These are phyloP conservation scores for Entomobrya proxima DNA, from an alignment of 2,888 invertebrate species.

Conservation along the genomic window DNA sequence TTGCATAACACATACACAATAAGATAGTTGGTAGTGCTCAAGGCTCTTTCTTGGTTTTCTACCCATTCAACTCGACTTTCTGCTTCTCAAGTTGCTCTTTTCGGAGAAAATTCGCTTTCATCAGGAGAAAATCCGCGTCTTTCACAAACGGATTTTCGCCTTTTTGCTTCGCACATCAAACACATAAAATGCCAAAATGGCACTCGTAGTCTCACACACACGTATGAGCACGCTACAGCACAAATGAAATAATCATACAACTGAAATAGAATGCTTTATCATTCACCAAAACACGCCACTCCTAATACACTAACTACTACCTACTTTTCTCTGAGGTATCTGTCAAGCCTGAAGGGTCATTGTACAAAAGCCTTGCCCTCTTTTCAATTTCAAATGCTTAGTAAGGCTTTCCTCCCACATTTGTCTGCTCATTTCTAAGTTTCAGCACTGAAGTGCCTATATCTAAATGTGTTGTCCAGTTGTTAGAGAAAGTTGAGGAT, in stretches of 20 bases:
- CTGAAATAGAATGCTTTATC: conserved; percentile 1
- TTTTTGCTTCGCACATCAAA: conserved; percentile 30
- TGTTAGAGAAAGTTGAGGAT: background rate
- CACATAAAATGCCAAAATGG: conserved; percentile 20
- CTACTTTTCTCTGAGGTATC: background rate
- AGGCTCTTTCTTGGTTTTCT: background rate
- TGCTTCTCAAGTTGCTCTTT: conserved; percentile 59
- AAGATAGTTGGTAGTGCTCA: conserved; percentile 32
- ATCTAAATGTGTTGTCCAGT: background rate
- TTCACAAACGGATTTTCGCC: conserved; percentile 66
- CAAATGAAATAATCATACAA: conserved; percentile 21
- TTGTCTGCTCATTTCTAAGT: background rate
- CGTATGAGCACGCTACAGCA: too few relatives aligned
- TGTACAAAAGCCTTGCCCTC: background rate
- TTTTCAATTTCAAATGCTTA: background rate
- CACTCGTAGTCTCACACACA: background rate
- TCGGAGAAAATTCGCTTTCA: conserved; percentile 59
- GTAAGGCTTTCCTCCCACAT: too few relatives aligned
- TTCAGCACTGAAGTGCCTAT: background rate
- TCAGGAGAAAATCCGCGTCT: conserved; percentile 62
- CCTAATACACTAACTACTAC: background rate
- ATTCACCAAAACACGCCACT: background rate
- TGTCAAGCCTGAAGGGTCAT: conserved; percentile 40
- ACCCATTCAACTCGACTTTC: background rate
- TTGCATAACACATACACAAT: background rate